These are phyloP conservation scores for Rhopilema esculentum DNA, from an alignment of 30 jellyfish, hydroid and myxozoan genomes.

Conservation along the genomic window DNA sequence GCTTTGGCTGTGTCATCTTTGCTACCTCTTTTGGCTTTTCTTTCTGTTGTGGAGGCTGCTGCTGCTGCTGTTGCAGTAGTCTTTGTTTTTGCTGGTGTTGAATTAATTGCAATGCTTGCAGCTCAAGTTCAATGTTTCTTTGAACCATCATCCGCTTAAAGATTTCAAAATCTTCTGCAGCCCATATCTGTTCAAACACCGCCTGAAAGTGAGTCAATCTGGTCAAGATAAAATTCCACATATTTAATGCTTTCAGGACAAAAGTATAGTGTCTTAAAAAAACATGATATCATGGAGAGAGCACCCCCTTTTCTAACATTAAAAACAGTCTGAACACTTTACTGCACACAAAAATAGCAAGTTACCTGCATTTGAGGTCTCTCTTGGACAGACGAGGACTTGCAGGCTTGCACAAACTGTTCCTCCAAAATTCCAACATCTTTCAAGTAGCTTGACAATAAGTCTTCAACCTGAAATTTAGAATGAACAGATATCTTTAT, in stretches of 20 bases:
- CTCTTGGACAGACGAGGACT: constrained; percentile 79
- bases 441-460: constrained; percentile 85
- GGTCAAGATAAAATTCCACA: neutral
- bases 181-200: constrained; percentile 96
- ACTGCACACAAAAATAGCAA: too few species aligned
- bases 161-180: constrained; percentile 93
- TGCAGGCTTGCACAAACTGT: constrained; percentile 95
- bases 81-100: constrained; percentile 73
- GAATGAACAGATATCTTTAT: neutral
- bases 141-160: constrained; percentile 98
- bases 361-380: constrained; percentile 92
- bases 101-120: constrained; percentile 93
- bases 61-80: neutral
- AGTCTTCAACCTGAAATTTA: constrained; percentile 74
- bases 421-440: constrained; percentile 98
- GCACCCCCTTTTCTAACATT: too few species aligned
- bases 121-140: constrained; percentile 87
- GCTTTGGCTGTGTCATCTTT: constrained; percentile 3
- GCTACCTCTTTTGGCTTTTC: constrained; percentile 1
- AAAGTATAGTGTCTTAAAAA: too few species aligned
- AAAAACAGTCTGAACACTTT: too few species aligned
- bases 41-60: neutral
- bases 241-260: too few species aligned
- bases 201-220: constrained; percentile 50
- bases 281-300: too few species aligned